phyloP scores from a whole-genome alignment of 2,888 invertebrate genomes.

The Cyaniris semiargus region DNA sequence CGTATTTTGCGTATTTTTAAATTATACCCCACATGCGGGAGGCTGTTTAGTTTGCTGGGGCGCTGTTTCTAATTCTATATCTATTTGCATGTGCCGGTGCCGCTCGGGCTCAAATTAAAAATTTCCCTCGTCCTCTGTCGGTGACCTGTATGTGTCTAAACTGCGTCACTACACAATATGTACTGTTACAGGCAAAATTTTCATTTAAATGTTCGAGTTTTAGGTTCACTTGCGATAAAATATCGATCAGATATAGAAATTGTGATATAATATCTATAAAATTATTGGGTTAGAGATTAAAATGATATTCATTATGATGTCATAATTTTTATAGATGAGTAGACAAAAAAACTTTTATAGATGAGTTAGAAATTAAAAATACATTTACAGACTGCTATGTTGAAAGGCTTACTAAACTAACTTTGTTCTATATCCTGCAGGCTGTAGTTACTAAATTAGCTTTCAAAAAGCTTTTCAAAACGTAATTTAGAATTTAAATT shows the following conservation, averaged over 20 bases:
- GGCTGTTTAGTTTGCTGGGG: conserved; percentile 64
- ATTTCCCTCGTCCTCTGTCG: conserved; percentile 31
- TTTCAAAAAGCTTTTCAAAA: too few species aligned
- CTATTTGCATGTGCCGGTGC: conserved; percentile 38
- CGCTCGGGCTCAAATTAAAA: conserved; percentile 29
- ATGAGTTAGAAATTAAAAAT: too few species aligned
- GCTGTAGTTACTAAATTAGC: background rate
- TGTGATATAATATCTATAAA: too few species aligned
- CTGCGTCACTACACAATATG: background rate
- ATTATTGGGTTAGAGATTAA: too few species aligned
- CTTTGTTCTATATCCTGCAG: background rate
- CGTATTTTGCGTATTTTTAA: conserved; percentile 81
- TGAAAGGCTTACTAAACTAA: background rate
- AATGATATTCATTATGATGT: too few species aligned
- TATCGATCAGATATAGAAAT: too few species aligned
- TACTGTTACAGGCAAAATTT: background rate
- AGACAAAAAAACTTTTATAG: too few species aligned
- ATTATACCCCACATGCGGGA: conserved; percentile 75
- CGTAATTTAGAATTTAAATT: too few species aligned
- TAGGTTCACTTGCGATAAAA: too few species aligned
- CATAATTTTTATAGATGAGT: too few species aligned
- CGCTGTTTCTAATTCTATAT: conserved; percentile 44
- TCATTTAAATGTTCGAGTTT: too few species aligned
- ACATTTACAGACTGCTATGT: too few species aligned
- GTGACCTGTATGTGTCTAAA: background rate